Percentiles rank a stretch among this genome's conserved stretches.
Conservation (phyloP, 2,113 vertebrate species). For the Perognathus longimembris region DNA sequence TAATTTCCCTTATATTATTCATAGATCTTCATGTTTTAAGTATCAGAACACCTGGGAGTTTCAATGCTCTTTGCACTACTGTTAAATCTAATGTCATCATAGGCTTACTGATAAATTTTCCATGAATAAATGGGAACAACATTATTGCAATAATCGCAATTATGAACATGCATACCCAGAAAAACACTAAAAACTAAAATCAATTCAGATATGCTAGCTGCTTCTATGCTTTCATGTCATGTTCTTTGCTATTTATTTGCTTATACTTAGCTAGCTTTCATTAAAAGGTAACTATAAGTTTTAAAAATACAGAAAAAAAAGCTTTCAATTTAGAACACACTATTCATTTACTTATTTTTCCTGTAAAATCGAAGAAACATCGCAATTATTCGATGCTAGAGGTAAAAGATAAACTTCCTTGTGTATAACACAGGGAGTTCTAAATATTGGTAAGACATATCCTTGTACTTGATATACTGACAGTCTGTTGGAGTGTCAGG, state of each 20-base stretch:
- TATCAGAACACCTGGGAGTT: not conserved
- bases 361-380: not conserved
- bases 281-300: not conserved
- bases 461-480: not conserved
- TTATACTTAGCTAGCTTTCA: not conserved
- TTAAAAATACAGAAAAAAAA: not conserved
- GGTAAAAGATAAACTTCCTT: not conserved
- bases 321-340: not conserved
- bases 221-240: accelerated
- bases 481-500: not conserved
- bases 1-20: not conserved
- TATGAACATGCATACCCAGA: not conserved
- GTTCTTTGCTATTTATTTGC: not conserved
- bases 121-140: not conserved
- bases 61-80: not conserved
- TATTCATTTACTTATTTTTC: not conserved
- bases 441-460: not conserved
- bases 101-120: not conserved
- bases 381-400: not conserved
- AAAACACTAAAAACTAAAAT: not conserved
- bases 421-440: not conserved
- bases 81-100: not conserved
- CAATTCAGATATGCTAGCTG: not conserved
- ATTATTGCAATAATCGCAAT: not conserved
- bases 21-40: not conserved